phyloP scores from a whole-genome alignment of 2,888 invertebrate species.

The Dryomyza anilis region DNA sequence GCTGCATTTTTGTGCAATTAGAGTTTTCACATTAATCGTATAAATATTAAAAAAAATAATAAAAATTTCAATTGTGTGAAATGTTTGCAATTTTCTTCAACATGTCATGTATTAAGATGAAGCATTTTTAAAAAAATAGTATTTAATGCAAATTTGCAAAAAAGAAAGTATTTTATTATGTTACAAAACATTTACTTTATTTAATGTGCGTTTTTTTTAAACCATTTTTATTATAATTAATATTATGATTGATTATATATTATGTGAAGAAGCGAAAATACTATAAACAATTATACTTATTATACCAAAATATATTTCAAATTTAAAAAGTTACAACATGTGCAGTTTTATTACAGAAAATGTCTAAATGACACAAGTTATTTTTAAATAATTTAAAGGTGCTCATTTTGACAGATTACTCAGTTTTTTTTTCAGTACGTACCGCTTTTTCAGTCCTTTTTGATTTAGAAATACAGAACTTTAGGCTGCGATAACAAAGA shows the following conservation, averaged over 20 bases:
- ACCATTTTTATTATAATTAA: not conserved
- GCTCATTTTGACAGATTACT: no score
- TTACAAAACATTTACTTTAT: not conserved
- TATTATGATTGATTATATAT: not conserved
- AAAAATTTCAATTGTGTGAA: not conserved
- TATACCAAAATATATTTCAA: conserved; percentile 15
- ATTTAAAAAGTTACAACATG: conserved; percentile 18
- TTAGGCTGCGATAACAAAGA: no score
- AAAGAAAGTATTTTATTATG: conserved; percentile 5
- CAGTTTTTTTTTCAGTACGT: no score
- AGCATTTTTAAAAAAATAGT: conserved; percentile 34
- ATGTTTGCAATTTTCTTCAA: not conserved
- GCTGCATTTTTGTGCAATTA: no score
- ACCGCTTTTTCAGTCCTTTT: no score
- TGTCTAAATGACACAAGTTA: no score
- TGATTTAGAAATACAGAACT: no score
- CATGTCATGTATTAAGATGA: conserved; percentile 1
- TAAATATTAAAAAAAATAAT: no score
- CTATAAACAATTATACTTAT: conserved; percentile 8
- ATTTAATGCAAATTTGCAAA: conserved; percentile 26
- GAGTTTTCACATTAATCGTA: no score
- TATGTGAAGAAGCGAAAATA: not conserved
- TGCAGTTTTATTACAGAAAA: no score
- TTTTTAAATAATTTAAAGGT: no score
- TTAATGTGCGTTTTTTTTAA: not conserved